These are phyloP conservation scores for Chrosomus eos DNA, from an alignment of 2,797 vertebrate species.

Conservation along the genomic window DNA sequence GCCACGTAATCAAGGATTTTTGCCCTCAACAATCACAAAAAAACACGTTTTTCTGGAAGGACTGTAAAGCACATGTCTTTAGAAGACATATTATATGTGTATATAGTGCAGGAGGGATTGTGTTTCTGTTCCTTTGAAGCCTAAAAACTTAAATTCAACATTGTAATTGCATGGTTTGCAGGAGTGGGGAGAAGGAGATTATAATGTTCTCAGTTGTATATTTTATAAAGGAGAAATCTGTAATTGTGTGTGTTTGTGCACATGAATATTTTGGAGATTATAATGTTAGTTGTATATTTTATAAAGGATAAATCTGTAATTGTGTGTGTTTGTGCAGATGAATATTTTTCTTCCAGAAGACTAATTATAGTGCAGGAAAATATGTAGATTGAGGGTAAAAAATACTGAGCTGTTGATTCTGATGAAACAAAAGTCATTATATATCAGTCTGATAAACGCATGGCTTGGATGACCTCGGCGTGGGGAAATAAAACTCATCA, in stretches of 20 bases:
- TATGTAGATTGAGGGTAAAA: conserved; percentile 34
- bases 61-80: too few species aligned
- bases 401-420: conserved; percentile 17
- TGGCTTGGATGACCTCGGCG: conserved; percentile 37
- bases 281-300: conserved; percentile 28
- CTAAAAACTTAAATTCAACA: neutral
- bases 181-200: neutral
- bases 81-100: neutral
- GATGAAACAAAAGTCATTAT: conserved; percentile 4
- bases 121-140: neutral
- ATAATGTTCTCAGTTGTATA: conserved; percentile 14
- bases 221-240: conserved; percentile 10
- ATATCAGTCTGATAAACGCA: conserved; percentile 33
- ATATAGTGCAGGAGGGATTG: neutral
- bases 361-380: conserved; percentile 22
- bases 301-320: neutral
- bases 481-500: conserved; percentile 41
- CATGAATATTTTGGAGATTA: neutral
- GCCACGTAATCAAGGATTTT: too few species aligned
- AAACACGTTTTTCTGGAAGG: too few species aligned
- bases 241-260: conserved; percentile 7
- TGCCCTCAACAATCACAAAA: too few species aligned
- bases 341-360: conserved; percentile 5
- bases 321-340: conserved; percentile 1
- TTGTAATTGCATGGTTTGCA: conserved; percentile 9